Evolutionary conservation across 2,888 invertebrate species (phyloP), one percentile per base, ranked within the genome.

Genomic region (Meiosimyza platycephala): DNA sequence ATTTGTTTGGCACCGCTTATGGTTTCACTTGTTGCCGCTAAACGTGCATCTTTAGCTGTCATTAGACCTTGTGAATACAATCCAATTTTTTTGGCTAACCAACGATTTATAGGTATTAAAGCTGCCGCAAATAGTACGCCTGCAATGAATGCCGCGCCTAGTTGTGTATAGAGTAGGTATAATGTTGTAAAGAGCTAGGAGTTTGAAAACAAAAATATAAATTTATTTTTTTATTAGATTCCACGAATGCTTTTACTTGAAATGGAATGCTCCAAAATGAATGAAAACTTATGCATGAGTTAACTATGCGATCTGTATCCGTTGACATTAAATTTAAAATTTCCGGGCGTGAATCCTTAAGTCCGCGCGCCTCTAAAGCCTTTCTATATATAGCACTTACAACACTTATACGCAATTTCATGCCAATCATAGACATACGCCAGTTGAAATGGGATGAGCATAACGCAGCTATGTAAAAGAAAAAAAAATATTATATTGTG

Each of bases 321-420:
- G 97, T 97, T 48, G 97, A 98, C 95, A 99, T 97, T 79, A 96
- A 95, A 88, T 99, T 99, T 2, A 98, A 91, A 72, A 99, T 93
- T 89, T 98, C 95, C 0, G 98, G 98, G 55, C 93, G 89, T 15
- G 90, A 80, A 54, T 85, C 83, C 48, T 82, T 80, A 3, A 89
- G 80, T 81, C 90, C 78, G 80, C 86, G 79, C 80, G 90, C 79
- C 84, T 89, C 78, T 85, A 87, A 78, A 78, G 89, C 72, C 87
- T 90, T 76, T 11, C 93, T 90, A 82, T 98, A 96, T 74, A 96
- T 90, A 15, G 93, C 91, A 6, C 95, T 93, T 1, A 98, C 91
- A 52, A 98, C 89, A 0, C 96, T 93, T 7, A 93, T 93, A 59
- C 96, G 91, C 88, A 98, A 94, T 88, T 96, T 96, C 78, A 97